Conservation (phyloP, 2,888 invertebrate genomes). For the Mayetiola destructor region DNA sequence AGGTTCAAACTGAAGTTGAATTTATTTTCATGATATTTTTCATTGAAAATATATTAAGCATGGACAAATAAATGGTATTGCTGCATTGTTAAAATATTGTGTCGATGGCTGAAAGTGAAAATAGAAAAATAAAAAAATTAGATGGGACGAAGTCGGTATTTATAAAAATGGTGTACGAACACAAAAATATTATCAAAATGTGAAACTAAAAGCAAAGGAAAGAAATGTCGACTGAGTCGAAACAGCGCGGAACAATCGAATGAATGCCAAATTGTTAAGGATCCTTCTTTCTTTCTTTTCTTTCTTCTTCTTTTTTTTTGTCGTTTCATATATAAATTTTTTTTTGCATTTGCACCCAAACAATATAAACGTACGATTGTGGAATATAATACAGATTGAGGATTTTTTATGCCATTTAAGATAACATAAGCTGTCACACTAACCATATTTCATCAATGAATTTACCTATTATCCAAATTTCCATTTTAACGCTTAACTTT, state of each 20-base stretch:
- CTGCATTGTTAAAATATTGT: no score
- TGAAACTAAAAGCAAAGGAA: neutral
- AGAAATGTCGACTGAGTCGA: neutral
- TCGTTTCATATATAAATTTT: no score
- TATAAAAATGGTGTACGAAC: conserved; percentile 5
- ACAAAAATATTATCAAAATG: no score
- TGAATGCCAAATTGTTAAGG: conserved; percentile 6
- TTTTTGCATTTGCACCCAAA: no score
- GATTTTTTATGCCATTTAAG: neutral
- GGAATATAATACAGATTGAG: neutral
- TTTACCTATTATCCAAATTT: neutral
- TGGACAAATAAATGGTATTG: conserved; percentile 9
- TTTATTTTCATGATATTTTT: no score
- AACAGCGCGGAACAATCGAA: neutral
- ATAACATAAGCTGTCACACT: neutral
- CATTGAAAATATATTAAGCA: conserved; percentile 11
- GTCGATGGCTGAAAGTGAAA: neutral
- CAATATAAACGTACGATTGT: neutral
- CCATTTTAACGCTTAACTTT: no score
- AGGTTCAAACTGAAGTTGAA: no score
- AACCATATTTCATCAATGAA: conserved; percentile 3
- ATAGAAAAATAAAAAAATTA: neutral
- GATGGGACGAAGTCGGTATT: neutral
- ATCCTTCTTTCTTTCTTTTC: no score
- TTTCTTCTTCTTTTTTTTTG: no score